Evolutionary conservation across 2,797 vertebrate genomes (phyloP).

Genomic region (Potorous gilbertii): DNA sequence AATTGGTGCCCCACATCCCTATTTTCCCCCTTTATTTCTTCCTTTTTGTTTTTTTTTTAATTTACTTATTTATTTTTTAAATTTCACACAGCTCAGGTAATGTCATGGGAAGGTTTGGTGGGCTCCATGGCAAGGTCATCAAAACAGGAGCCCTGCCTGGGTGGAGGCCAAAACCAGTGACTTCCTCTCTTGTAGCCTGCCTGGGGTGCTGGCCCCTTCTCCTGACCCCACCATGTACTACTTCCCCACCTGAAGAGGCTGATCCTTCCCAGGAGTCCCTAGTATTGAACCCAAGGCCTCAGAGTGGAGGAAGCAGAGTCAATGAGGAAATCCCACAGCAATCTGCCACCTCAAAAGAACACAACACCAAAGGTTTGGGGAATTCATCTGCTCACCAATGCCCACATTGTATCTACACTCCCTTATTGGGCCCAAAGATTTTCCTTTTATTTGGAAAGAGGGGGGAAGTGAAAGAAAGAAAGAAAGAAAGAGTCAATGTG

Average conservation of each 20-base stretch:
- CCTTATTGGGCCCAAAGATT: not conserved
- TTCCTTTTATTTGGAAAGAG: not conserved
- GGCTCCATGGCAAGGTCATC: not conserved
- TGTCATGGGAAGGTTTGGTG: not conserved
- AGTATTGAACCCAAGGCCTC: not conserved
- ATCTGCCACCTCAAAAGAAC: not conserved
- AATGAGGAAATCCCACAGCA: not conserved
- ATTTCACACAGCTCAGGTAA: constrained; percentile 5
- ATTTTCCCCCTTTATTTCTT: constrained; percentile 55
- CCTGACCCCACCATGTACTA: not conserved
- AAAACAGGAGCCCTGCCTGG: not conserved
- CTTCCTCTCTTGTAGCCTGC: not conserved
- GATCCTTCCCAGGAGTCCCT: not conserved
- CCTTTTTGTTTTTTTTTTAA: not conserved
- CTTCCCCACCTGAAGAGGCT: not conserved
- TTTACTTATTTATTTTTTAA: not conserved
- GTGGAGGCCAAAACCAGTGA: not conserved
- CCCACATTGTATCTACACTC: not conserved
- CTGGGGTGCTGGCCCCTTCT: not conserved
- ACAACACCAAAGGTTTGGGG: not conserved
- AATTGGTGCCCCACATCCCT: constrained; percentile 78
- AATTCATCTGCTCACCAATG: not conserved
- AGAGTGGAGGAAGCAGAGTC: not conserved
- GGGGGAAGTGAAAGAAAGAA: not conserved
- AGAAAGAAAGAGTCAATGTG: not conserved